phyloP scores from a whole-genome alignment of 2,888 invertebrate species.

The Protophormia terraenovae region DNA sequence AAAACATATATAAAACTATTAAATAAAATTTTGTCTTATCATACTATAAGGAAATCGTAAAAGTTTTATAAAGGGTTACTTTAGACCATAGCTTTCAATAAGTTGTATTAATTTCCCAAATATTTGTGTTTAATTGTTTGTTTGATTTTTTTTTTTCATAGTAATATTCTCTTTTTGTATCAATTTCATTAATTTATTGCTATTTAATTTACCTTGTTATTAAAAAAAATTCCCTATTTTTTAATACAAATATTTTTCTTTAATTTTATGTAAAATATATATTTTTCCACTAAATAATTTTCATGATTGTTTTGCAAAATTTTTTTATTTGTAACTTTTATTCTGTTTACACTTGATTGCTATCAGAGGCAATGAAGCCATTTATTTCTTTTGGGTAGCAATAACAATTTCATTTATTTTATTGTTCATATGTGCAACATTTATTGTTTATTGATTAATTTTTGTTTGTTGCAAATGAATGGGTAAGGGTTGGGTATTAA shows the following conservation, averaged over 20 bases:
- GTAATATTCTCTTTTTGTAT: not conserved
- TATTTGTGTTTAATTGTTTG: not conserved
- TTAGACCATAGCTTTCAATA: too few relatives aligned
- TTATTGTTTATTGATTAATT: slow-evolving; percentile 4
- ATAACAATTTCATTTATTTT: slow-evolving; percentile 16
- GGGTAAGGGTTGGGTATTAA: not conserved
- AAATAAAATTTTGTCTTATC: not conserved
- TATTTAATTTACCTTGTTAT: not conserved
- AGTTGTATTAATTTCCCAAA: slow-evolving; percentile 1
- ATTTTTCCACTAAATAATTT: slow-evolving; percentile 58
- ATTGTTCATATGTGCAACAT: not conserved
- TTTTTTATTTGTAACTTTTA: not conserved
- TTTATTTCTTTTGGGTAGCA: not conserved
- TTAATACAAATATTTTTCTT: not conserved
- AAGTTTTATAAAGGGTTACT: too few relatives aligned
- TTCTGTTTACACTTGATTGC: slow-evolving; percentile 12
- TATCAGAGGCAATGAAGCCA: slow-evolving; percentile 22
- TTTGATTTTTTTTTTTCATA: not conserved
- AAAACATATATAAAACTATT: not conserved
- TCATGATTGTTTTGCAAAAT: not conserved
- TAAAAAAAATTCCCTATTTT: not conserved
- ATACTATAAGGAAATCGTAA: slow-evolving; percentile 29
- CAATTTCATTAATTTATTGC: not conserved
- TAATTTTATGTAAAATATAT: not conserved
- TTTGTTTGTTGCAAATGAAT: not conserved